These are phyloP conservation scores for Nematostella vectensis DNA, from an alignment of 92 coral and sea anemone genomes.

Conservation along the genomic window DNA sequence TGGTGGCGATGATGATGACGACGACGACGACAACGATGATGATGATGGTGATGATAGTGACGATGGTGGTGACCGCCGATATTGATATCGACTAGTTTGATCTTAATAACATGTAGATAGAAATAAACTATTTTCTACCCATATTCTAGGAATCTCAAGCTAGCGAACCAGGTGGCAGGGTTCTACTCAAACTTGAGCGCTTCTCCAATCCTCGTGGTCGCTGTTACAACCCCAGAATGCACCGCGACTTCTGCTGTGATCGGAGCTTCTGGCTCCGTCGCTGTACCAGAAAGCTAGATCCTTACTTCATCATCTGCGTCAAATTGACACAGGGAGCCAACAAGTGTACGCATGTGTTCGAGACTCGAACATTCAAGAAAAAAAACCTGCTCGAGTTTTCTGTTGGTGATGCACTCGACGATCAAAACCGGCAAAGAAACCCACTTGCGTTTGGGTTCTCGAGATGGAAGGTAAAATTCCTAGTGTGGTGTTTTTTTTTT, in stretches of 20 bases:
- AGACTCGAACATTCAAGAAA: neutral
- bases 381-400: neutral
- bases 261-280: neutral
- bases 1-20: no score
- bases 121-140: no score
- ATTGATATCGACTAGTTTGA: no score
- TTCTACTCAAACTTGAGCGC: neutral
- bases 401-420: neutral
- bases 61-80: no score
- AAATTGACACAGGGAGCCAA: neutral
- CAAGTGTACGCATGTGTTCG: neutral
- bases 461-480: neutral
- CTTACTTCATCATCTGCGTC: neutral
- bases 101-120: no score
- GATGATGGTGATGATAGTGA: no score
- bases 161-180: constrained; percentile 1
- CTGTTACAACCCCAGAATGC: neutral
- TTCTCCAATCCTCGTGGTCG: neutral
- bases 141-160: no score
- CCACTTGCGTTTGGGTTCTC: neutral
- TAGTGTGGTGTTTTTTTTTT: no score
- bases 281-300: neutral
- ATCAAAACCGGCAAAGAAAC: neutral
- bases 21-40: no score
- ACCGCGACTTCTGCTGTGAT: neutral